These are phyloP conservation scores for Hydrolagus affinis DNA, from an alignment of 2,113 vertebrate genomes.

Conservation along the genomic window DNA sequence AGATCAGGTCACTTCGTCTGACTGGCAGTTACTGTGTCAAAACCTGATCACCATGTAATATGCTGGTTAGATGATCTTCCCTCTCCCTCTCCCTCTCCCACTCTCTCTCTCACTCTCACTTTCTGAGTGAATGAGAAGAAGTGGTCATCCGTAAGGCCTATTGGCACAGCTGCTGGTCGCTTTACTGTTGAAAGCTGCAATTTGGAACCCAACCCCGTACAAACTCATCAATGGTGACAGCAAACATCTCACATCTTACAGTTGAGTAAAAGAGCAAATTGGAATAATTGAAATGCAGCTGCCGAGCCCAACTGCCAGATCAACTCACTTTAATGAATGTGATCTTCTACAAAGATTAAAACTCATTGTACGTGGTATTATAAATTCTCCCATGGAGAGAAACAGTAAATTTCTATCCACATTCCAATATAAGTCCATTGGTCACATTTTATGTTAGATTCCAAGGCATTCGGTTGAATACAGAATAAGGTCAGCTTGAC, in stretches of 20 bases:
- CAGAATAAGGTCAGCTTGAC: neutral
- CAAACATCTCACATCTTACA: neutral
- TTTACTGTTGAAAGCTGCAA: slow-evolving; percentile 26
- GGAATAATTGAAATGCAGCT: neutral
- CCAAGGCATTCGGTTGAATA: neutral
- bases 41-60: neutral
- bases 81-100: neutral
- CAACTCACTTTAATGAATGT: neutral
- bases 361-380: neutral
- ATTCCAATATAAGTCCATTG: neutral
- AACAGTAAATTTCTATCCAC: neutral
- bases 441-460: neutral
- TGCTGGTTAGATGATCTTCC: neutral
- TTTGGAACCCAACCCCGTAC: neutral
- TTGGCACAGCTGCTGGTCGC: slow-evolving; percentile 1
- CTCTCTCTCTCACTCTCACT: no score
- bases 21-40: neutral
- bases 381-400: neutral
- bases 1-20: neutral
- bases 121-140: neutral
- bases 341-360: neutral
- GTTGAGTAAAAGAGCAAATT: neutral
- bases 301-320: neutral
- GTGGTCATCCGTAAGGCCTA: neutral
- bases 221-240: neutral